Percentiles rank a stretch among this genome's conserved stretches.
These are phyloP conservation scores for Thaleichthys pacificus DNA, from an alignment of 2,797 vertebrate genomes.

Conservation along the genomic window DNA sequence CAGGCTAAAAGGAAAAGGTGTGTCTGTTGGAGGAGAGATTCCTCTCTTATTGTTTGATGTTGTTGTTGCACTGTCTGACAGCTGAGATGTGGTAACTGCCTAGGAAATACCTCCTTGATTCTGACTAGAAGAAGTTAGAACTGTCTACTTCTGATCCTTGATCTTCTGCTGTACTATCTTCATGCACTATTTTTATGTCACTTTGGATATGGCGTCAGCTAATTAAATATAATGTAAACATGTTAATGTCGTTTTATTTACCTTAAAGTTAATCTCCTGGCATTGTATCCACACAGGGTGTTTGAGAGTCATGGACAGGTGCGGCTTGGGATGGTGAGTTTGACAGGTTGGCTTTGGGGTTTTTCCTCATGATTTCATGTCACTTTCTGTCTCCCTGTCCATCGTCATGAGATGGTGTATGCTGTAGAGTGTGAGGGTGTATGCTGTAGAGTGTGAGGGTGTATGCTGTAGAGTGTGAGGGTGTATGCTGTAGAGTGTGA, in stretches of 20 bases:
- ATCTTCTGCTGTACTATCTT: no score
- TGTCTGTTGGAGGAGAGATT: background rate
- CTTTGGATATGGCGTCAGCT: no score
- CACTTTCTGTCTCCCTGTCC: background rate
- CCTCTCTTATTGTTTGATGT: no score
- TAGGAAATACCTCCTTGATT: no score
- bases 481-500: background rate
- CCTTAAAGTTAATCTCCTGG: background rate
- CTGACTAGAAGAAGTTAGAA: background rate
- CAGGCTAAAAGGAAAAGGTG: conserved; percentile 95
- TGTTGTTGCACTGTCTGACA: no score
- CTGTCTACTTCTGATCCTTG: background rate
- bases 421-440: background rate
- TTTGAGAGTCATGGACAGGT: conserved; percentile 91
- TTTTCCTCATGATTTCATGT: background rate
- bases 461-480: background rate
- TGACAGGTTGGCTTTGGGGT: background rate
- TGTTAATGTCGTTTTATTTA: background rate
- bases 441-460: background rate
- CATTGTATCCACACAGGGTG: conserved; percentile 68
- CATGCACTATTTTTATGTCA: background rate
- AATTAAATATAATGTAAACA: no score
- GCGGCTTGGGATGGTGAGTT: conserved; percentile 93
- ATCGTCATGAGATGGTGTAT: background rate
- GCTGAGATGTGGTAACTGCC: no score